Evolutionary conservation across 2,888 invertebrate species (phyloP), one percentile per base, ranked within the genome.

Genomic region (Harmothoe impar): DNA sequence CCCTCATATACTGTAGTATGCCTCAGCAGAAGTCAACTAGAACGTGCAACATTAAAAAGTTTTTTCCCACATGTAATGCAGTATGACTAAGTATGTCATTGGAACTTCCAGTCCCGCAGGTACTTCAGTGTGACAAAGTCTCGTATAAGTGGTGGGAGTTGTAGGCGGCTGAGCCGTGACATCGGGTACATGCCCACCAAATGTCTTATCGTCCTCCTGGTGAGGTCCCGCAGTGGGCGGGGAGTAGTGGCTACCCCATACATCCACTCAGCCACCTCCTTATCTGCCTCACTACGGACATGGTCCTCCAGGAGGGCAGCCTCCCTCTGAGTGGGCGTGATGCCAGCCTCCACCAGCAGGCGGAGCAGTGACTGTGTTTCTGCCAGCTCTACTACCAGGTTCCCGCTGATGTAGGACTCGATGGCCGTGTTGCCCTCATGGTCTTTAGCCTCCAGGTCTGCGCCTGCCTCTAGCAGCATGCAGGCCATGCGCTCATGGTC

Each of bases 401-500:
- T 90, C 12, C 78, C 90, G 17, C 17, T 56, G 52, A 90, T 54
- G 43, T 54, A 56, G 20, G 90, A 77, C 31, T 31, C 25, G 31
- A 90, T 51, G n/a, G 84, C 25, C 15, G 56, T 52, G 0, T 81
- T 29, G 0, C 81, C 78, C 12, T 81, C 17, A 25, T 81, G 56
- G 84, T 90, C 90, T 20, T 33, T 29, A 3, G 31, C 20, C 20
- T 84, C 81, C 56, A 90, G 43, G 62, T 90, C 90, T 17, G 77
- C 23, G 0, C 90, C 90, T 12, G 90, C 90, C 25, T 90, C 90
- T 23, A 90, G 77, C 17, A 90, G 56, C 54, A 90, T 77, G 3
- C 77, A 29, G 0, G 90, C 54, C 54, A 81, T 81, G 0, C 52
- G 43, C 81, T 35, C 7, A 31, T 78, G 72, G 29, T 20, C 0